Percentiles rank a stretch among this genome's conserved stretches.
Conservation (phyloP, 2,113 vertebrate genomes). For the Pygoscelis adeliae region DNA sequence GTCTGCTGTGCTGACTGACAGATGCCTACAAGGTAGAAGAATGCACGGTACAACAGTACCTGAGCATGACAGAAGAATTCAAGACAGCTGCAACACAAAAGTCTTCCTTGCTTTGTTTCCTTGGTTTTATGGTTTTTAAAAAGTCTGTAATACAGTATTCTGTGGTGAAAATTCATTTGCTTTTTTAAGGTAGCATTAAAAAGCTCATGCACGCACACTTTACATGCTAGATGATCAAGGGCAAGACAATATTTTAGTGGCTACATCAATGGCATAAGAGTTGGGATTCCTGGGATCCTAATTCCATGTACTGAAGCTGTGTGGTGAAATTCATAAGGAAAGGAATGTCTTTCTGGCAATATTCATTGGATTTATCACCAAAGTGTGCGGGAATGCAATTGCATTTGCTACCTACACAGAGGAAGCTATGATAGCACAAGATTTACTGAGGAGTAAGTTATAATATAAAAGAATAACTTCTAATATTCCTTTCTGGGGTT, state of each 20-base stretch:
- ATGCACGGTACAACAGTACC: neutral
- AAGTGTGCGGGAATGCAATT: neutral
- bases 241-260: neutral
- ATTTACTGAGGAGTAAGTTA: neutral
- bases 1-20: neutral
- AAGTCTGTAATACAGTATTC: neutral
- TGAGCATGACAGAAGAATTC: neutral
- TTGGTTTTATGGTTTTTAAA: neutral
- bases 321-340: neutral
- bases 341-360: neutral
- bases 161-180: neutral
- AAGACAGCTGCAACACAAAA: neutral
- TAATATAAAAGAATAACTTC: neutral
- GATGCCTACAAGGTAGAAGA: neutral
- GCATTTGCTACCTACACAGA: neutral
- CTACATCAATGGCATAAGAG: neutral
- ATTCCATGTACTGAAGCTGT: neutral
- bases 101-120: neutral
- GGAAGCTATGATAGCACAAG: neutral
- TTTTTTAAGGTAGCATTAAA: neutral
- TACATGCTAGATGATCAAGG: neutral
- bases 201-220: neutral
- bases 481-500: neutral
- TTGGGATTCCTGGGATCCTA: neutral
- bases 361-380: neutral